Conservation (phyloP, 2,797 vertebrate genomes). For the Craterocephalus amniculus region DNA sequence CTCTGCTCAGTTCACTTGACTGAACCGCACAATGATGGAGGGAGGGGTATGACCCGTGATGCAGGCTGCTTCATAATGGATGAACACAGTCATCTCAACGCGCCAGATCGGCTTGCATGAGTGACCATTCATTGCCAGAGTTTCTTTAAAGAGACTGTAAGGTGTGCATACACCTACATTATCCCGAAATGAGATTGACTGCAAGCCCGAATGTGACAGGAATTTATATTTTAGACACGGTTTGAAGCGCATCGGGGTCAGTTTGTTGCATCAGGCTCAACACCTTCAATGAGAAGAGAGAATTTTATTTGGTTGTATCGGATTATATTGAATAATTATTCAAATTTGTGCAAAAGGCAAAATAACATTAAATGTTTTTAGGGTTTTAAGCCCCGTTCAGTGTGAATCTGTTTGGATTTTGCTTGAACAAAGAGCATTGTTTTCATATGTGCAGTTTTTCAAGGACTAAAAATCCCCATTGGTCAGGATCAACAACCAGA, state of each 20-base stretch:
- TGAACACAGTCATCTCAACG: conserved; percentile 56
- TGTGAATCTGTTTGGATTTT: no score
- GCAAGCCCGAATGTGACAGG: background rate
- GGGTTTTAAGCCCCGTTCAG: no score
- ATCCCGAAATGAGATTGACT: conserved; percentile 12
- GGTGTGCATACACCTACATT: background rate
- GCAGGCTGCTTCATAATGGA: conserved; percentile 70
- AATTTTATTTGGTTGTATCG: background rate
- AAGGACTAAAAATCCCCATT: background rate
- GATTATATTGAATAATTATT: no score
- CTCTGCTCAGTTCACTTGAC: conserved; percentile 62
- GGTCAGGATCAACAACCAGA: background rate
- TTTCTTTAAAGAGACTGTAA: conserved; percentile 13
- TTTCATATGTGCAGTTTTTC: background rate
- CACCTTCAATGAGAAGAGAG: background rate
- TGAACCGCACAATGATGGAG: conserved; percentile 57
- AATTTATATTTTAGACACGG: background rate
- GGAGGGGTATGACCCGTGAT: conserved; percentile 48
- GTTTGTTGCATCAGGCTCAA: background rate
- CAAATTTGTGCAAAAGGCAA: background rate
- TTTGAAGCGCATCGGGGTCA: background rate
- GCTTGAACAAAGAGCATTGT: background rate
- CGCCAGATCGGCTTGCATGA: conserved; percentile 51
- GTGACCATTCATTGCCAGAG: conserved; percentile 29
- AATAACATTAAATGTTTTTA: no score